Conservation (phyloP, 2,888 invertebrate species). For the Harpagoxenus sublaevis region DNA sequence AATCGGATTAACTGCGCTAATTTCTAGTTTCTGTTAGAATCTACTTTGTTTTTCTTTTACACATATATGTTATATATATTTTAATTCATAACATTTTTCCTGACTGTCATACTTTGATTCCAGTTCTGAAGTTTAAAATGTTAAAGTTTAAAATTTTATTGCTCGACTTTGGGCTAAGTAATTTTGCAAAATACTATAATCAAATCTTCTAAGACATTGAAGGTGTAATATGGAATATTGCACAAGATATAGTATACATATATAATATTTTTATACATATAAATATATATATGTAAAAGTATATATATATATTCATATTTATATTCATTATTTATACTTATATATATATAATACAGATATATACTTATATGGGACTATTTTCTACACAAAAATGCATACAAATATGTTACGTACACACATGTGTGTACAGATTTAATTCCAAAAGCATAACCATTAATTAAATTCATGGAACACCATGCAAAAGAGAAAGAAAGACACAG, state of each 20-base stretch:
- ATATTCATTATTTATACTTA: conserved; percentile 16
- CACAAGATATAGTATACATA: not conserved
- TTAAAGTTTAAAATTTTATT: conserved; percentile 38
- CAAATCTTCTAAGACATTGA: conserved; percentile 29
- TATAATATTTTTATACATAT: conserved; percentile 1
- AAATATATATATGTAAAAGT: conserved; percentile 53
- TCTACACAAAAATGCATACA: conserved; percentile 47
- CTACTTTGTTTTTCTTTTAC: not conserved
- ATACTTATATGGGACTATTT: conserved; percentile 15
- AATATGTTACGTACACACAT: conserved; percentile 16
- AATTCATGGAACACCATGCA: conserved; percentile 73
- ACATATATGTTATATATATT: not conserved
- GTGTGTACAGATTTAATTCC: conserved; percentile 43
- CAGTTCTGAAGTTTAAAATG: conserved; percentile 18
- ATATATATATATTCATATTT: not conserved
- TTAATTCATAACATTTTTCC: conserved; percentile 19
- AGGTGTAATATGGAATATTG: conserved; percentile 31
- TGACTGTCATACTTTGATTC: conserved; percentile 40
- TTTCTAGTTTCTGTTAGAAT: conserved; percentile 7
- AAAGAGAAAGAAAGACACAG: conserved; percentile 43
- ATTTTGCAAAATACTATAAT: conserved; percentile 41
- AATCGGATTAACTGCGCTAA: conserved; percentile 12
- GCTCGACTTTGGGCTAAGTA: conserved; percentile 6
- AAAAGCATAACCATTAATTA: conserved; percentile 68
- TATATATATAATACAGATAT: conserved; percentile 13